Conservation (phyloP, 2,888 invertebrate genomes). For the Ctena decussata region DNA sequence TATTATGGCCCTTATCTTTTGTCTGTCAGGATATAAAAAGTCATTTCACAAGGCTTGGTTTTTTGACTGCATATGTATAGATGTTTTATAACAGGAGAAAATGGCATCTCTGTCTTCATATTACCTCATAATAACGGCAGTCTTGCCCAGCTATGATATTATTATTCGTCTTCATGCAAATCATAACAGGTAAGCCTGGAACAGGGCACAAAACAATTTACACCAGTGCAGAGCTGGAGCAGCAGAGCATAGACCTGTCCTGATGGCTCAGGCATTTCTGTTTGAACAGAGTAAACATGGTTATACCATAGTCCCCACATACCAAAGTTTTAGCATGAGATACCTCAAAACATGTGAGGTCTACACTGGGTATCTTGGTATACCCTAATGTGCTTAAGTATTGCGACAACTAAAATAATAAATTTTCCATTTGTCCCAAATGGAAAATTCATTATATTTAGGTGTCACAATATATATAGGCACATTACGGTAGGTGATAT, state of each 20-base stretch:
- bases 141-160: conserved; percentile 9
- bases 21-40: neutral
- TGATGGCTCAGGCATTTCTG: neutral
- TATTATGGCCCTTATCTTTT: neutral
- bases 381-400: too few species aligned
- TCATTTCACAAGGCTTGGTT: too few species aligned
- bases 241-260: neutral
- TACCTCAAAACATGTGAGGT: too few species aligned
- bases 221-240: neutral
- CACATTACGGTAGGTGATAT: too few species aligned
- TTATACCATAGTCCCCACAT: too few species aligned
- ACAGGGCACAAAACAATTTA: neutral
- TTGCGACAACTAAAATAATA: too few species aligned
- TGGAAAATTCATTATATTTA: too few species aligned
- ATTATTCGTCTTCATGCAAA: neutral
- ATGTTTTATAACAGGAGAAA: neutral
- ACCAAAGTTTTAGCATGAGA: too few species aligned
- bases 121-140: neutral
- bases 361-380: too few species aligned
- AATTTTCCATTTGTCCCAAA: too few species aligned
- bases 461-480: too few species aligned
- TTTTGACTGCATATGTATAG: neutral
- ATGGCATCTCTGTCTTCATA: neutral
- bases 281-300: too few species aligned
- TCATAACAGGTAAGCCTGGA: neutral